Percentiles rank a stretch among this genome's conserved stretches.
phyloP scores from a whole-genome alignment of 2,797 vertebrate species.

The Trematomus bernacchii region DNA sequence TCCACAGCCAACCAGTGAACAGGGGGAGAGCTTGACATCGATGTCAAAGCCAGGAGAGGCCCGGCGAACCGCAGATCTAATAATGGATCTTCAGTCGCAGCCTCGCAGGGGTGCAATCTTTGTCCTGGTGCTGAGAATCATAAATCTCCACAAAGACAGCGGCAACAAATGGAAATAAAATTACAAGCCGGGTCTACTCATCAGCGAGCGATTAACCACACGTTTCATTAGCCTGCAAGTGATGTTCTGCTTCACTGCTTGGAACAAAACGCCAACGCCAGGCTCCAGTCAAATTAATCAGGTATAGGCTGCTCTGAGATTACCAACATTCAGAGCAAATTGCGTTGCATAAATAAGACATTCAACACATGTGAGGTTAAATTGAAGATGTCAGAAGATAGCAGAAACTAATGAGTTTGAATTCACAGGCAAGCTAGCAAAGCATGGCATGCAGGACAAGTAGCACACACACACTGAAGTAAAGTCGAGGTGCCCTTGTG shows the following conservation, averaged over 20 bases:
- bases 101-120: slow-evolving; percentile 36
- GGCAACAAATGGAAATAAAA: slow-evolving; percentile 49
- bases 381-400: background rate
- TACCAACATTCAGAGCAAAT: slow-evolving; percentile 15
- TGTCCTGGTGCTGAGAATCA: slow-evolving; percentile 25
- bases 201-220: slow-evolving; percentile 58
- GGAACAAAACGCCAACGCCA: slow-evolving; percentile 13
- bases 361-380: background rate
- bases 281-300: slow-evolving; percentile 31
- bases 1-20: slow-evolving; percentile 35
- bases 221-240: slow-evolving; percentile 51
- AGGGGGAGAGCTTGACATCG: slow-evolving; percentile 38
- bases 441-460: background rate
- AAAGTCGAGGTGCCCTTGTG: background rate
- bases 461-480: background rate
- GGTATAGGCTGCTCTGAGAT: slow-evolving; percentile 4
- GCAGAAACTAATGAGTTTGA: background rate
- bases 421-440: background rate
- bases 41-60: slow-evolving; percentile 40
- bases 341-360: background rate
- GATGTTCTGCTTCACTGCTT: slow-evolving; percentile 28
- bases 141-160: slow-evolving; percentile 47
- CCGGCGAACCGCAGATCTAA: slow-evolving; percentile 48
- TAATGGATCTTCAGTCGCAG: slow-evolving; percentile 50
- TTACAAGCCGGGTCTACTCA: slow-evolving; percentile 23